phyloP scores from a whole-genome alignment of 2,888 invertebrate genomes.

The Standfussiana lucernea region DNA sequence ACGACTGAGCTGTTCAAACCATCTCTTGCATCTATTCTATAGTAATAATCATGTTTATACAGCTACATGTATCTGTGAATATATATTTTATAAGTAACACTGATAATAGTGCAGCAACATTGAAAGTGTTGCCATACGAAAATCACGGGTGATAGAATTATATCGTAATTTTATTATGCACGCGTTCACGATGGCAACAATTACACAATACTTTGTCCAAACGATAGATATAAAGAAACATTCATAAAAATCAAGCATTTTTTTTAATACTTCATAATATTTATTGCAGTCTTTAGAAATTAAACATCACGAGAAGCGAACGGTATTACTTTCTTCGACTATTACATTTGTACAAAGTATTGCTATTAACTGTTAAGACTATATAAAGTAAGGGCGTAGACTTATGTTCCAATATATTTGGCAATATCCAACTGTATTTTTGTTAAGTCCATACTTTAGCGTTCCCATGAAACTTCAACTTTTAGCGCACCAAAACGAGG shows the following conservation, averaged over 20 bases:
- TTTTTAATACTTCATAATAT: constrained; percentile 76
- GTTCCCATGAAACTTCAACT: constrained; percentile 22
- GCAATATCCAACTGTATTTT: constrained; percentile 66
- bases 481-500: constrained; percentile 31
- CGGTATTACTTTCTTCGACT: constrained; percentile 61
- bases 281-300: constrained; percentile 74
- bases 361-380: constrained; percentile 65
- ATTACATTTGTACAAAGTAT: constrained; percentile 76
- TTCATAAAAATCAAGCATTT: constrained; percentile 68
- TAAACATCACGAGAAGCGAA: constrained; percentile 72
- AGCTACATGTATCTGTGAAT: constrained; percentile 60
- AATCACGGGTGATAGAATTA: constrained; percentile 70
- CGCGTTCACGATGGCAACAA: constrained; percentile 60
- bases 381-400: constrained; percentile 60
- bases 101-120: constrained; percentile 66
- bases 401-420: constrained; percentile 66
- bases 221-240: constrained; percentile 58
- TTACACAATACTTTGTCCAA: constrained; percentile 80
- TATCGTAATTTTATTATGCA: constrained; percentile 59
- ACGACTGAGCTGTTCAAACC: constrained; percentile 59
- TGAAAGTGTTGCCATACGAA: constrained; percentile 70
- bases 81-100: constrained; percentile 68
- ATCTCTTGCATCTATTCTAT: constrained; percentile 59
- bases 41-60: constrained; percentile 63
- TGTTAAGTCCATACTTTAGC: constrained; percentile 33